phyloP scores from a whole-genome alignment of 1,140 invertebrate species.

The Drosophila auraria region DNA sequence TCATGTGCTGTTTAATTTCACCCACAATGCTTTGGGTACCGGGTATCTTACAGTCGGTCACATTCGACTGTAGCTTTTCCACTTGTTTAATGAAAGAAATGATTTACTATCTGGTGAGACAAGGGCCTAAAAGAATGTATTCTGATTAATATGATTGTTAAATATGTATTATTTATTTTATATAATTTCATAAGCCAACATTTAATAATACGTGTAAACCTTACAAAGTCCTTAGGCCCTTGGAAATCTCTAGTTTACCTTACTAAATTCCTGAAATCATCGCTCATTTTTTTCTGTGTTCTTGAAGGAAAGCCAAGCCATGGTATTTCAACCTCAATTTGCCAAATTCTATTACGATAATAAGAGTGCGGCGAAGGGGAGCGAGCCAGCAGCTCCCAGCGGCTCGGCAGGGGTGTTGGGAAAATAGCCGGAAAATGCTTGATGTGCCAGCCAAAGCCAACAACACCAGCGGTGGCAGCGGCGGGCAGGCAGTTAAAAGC shows the following conservation, averaged over 20 bases:
- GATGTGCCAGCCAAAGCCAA: constrained; percentile 55
- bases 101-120: no score
- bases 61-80: no score
- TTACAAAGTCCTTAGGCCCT: no score
- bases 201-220: no score
- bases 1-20: no score
- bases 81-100: no score
- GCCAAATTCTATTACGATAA: constrained; percentile 85
- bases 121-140: no score
- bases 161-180: no score
- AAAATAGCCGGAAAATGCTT: constrained; percentile 81
- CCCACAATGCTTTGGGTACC: no score
- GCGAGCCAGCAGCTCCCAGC: constrained; percentile 13
- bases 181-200: no score
- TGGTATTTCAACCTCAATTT: constrained; percentile 85
- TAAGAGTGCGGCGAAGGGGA: constrained; percentile 51
- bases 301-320: constrained; percentile 20
- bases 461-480: constrained; percentile 26
- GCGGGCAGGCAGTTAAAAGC: constrained; percentile 70
- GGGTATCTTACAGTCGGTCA: no score
- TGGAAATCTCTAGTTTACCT: background rate
- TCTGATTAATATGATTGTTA: no score
- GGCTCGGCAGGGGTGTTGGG: constrained; percentile 27
- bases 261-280: background rate
- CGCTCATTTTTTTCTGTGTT: background rate